phyloP scores from a whole-genome alignment of 2,797 vertebrate genomes.

The Novumbra hubbsi region DNA sequence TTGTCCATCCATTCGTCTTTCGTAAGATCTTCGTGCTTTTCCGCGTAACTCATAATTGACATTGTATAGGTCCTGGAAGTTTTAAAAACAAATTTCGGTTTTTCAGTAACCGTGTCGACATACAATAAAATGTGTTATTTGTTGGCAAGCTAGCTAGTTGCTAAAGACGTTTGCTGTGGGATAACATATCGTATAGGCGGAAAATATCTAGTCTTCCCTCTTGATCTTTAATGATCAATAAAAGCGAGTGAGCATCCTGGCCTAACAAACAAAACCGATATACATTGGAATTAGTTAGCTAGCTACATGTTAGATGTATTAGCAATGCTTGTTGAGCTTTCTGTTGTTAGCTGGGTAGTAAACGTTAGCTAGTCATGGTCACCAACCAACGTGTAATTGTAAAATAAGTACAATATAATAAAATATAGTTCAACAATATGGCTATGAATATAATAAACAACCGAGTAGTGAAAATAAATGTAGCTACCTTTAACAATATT shows the following conservation, averaged over 20 bases:
- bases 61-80: conserved; percentile 47
- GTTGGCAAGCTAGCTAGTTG: conserved; percentile 1
- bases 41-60: conserved; percentile 92
- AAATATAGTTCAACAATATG: not conserved
- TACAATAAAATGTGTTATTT: not conserved
- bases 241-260: not conserved
- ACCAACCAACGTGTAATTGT: not conserved
- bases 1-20: conserved; percentile 99
- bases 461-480: not conserved
- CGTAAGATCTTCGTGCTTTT: conserved; percentile 93
- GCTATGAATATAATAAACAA: not conserved
- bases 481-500: not conserved
- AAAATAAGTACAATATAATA: not conserved
- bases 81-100: not conserved
- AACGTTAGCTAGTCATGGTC: conserved; percentile 47
- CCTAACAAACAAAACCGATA: not conserved
- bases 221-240: not conserved
- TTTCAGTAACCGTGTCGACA: not conserved
- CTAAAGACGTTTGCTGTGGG: not conserved
- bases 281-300: not conserved
- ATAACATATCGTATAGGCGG: not conserved
- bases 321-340: conserved; percentile 1
- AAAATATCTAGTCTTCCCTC: not conserved
- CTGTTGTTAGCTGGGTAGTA: conserved; percentile 50
- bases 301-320: not conserved